Evolutionary conservation across 2,888 invertebrate genomes (phyloP).

Genomic region (Erynnis tages): DNA sequence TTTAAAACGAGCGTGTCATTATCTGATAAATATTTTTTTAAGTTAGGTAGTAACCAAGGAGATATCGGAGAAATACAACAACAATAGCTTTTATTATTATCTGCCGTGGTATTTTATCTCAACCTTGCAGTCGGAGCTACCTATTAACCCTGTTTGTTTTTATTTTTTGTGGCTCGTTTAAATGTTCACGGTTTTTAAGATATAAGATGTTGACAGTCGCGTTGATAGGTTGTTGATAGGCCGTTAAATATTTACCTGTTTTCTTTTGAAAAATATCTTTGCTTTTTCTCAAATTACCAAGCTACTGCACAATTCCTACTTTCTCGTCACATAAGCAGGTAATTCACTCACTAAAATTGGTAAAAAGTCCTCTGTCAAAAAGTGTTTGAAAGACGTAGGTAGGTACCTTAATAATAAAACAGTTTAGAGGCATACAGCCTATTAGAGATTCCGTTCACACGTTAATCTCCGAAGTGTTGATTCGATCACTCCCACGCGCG

Average conservation of each 20-base stretch:
- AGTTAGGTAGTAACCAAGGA: not conserved
- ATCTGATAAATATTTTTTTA: slow-evolving; percentile 21
- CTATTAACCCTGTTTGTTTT: not conserved
- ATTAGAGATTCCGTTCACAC: slow-evolving; percentile 23
- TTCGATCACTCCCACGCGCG: slow-evolving; percentile 27
- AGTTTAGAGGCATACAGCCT: slow-evolving; percentile 6
- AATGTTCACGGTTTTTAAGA: not conserved
- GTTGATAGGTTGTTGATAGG: not conserved
- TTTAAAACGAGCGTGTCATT: slow-evolving; percentile 46
- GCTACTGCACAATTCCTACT: no score
- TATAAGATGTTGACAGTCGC: no score
- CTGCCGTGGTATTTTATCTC: not conserved
- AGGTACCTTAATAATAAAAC: not conserved
- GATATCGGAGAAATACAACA: slow-evolving; percentile 2
- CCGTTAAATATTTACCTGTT: not conserved
- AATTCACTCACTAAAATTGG: not conserved
- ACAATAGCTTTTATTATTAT: not conserved
- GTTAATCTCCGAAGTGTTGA: slow-evolving; percentile 26
- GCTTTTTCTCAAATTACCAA: no score
- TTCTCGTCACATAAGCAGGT: no score
- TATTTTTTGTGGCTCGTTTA: slow-evolving; percentile 1
- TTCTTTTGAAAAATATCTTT: not conserved
- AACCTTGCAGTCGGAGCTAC: no score
- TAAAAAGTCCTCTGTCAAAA: not conserved
- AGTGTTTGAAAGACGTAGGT: not conserved